A percentile compares a stretch with the other conserved stretches of the same genome.
phyloP scores from a whole-genome alignment of 1,140 invertebrate genomes.

The Micrasema minimum region DNA sequence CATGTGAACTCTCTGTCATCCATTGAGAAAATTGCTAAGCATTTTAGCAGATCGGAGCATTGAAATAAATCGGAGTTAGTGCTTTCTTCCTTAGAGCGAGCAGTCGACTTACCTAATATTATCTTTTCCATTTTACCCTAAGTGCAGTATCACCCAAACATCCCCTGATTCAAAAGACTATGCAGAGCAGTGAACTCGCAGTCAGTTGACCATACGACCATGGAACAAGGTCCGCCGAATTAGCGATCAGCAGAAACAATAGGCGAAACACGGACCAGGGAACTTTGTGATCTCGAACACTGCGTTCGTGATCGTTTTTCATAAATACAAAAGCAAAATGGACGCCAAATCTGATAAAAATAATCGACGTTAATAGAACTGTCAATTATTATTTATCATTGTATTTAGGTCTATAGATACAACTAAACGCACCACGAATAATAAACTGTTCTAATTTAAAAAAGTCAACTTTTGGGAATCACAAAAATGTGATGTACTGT shows the following conservation, averaged over 20 bases:
- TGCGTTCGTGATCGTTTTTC: slow-evolving; percentile 17
- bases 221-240: slow-evolving; percentile 24
- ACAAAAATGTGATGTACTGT: no score
- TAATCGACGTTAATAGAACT: slow-evolving; percentile 1
- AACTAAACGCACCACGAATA: no score
- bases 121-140: no score
- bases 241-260: slow-evolving; percentile 14
- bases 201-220: background rate
- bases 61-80: no score
- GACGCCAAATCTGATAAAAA: slow-evolving; percentile 5
- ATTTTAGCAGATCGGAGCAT: no score
- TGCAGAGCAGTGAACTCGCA: slow-evolving; percentile 17
- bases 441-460: no score
- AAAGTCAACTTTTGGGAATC: no score
- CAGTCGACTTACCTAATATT: no score
- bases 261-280: background rate
- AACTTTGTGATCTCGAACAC: background rate
- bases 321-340: slow-evolving; percentile 7
- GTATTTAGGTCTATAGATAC: no score
- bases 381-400: slow-evolving; percentile 4
- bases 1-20: no score
- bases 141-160: background rate
- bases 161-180: background rate
- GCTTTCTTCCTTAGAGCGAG: no score
- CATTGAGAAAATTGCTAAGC: no score